Evolutionary conservation across 2,797 vertebrate species (phyloP).

Genomic region (Oophaga sylvatica): DNA sequence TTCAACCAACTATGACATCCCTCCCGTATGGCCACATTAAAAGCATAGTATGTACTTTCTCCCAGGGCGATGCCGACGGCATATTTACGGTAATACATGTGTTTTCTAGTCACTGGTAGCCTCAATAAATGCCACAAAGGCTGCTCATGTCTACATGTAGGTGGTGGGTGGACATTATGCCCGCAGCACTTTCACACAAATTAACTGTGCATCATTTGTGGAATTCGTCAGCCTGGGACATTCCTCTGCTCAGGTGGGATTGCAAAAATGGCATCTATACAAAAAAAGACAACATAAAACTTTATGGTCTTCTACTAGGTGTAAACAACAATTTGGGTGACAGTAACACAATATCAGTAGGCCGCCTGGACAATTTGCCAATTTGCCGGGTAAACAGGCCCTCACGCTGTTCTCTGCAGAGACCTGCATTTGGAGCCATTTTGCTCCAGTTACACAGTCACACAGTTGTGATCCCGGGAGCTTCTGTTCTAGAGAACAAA

Average conservation of each 20-base stretch:
- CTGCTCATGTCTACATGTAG: slow-evolving; percentile 13
- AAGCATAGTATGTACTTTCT: neutral
- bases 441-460: slow-evolving; percentile 57
- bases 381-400: slow-evolving; percentile 60
- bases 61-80: neutral
- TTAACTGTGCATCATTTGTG: slow-evolving; percentile 32
- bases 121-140: slow-evolving; percentile 15
- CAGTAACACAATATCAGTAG: slow-evolving; percentile 43
- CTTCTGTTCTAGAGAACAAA: slow-evolving; percentile 70
- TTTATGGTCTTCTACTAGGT: slow-evolving; percentile 44
- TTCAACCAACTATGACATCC: neutral
- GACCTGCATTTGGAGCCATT: slow-evolving; percentile 63
- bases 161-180: neutral
- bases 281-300: slow-evolving; percentile 52
- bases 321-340: slow-evolving; percentile 53
- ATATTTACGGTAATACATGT: neutral
- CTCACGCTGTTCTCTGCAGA: slow-evolving; percentile 35
- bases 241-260: slow-evolving; percentile 45
- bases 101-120: neutral
- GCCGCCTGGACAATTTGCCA: slow-evolving; percentile 60
- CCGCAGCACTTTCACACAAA: slow-evolving; percentile 30
- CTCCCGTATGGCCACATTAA: neutral
- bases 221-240: slow-evolving; percentile 44
- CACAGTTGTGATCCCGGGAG: slow-evolving; percentile 68
- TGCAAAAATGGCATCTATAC: slow-evolving; percentile 33